Conservation (phyloP, 1,140 invertebrate species). For the Mesaphorura yosii region DNA sequence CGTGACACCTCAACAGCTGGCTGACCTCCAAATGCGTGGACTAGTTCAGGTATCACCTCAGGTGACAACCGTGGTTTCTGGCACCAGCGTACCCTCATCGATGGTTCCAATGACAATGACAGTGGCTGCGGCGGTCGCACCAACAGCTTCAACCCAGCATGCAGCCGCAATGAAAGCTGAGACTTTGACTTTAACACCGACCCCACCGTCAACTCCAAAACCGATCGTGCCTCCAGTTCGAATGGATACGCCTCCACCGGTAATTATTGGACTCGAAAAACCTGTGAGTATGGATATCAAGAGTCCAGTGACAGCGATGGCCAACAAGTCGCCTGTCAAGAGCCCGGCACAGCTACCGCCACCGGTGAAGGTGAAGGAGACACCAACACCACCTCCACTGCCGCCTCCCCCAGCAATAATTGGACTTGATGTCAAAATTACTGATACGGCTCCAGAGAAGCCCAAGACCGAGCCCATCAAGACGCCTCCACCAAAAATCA, state of each 20-base stretch:
- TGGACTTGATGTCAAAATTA: too few relatives aligned
- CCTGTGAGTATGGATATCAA: neutral
- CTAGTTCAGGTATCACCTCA: neutral
- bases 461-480: neutral
- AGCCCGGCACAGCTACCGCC: neutral
- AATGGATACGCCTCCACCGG: neutral
- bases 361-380: too few relatives aligned
- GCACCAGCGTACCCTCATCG: neutral
- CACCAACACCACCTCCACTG: neutral
- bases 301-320: neutral
- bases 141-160: neutral
- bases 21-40: neutral
- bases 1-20: neutral
- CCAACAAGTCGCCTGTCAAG: too few relatives aligned
- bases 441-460: neutral
- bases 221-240: neutral
- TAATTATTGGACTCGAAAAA: neutral
- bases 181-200: conserved; percentile 1
- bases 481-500: neutral
- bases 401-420: neutral
- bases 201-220: neutral
- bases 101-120: neutral
- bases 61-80: neutral
- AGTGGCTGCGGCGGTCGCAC: neutral
- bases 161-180: neutral